phyloP scores from a whole-genome alignment of 2,888 invertebrate genomes.

The Cecidostiba fungosa region DNA sequence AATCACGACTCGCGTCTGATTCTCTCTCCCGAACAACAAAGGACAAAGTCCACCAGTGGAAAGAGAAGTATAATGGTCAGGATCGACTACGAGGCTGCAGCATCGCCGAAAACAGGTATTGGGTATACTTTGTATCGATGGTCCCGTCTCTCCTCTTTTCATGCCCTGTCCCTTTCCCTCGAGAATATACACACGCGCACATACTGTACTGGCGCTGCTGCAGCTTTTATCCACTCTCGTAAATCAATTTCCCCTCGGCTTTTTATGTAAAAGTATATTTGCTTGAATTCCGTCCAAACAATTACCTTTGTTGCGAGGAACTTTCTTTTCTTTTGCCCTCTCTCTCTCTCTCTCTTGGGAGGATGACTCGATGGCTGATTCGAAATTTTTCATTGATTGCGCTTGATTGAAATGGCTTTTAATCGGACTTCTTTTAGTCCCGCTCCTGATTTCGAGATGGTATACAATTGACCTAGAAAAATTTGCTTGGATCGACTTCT shows the following conservation, averaged over 20 bases:
- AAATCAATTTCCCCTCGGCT: conserved; percentile 52
- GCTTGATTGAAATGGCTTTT: not conserved
- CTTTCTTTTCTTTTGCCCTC: not conserved
- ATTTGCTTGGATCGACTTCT: not conserved
- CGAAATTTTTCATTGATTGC: not conserved
- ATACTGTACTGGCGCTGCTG: not conserved
- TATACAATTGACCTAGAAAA: not conserved
- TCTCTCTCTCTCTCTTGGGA: not conserved
- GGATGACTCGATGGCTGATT: not conserved
- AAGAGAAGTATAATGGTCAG: not conserved
- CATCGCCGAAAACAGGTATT: conserved; percentile 49
- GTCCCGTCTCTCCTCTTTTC: conserved; percentile 62
- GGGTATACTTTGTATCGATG: conserved; percentile 69
- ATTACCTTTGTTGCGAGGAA: conserved; percentile 33
- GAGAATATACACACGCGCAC: not conserved
- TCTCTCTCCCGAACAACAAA: not conserved
- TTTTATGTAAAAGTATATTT: conserved; percentile 44
- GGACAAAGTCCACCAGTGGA: not conserved
- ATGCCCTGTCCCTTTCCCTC: conserved; percentile 26
- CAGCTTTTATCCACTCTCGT: conserved; percentile 52
- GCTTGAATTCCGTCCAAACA: conserved; percentile 50
- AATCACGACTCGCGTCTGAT: conserved; percentile 19
- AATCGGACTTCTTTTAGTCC: not conserved
- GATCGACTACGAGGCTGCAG: not conserved
- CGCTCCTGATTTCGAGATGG: not conserved